Conservation (phyloP, 2,888 invertebrate genomes). For the Drosophila ochracea region DNA sequence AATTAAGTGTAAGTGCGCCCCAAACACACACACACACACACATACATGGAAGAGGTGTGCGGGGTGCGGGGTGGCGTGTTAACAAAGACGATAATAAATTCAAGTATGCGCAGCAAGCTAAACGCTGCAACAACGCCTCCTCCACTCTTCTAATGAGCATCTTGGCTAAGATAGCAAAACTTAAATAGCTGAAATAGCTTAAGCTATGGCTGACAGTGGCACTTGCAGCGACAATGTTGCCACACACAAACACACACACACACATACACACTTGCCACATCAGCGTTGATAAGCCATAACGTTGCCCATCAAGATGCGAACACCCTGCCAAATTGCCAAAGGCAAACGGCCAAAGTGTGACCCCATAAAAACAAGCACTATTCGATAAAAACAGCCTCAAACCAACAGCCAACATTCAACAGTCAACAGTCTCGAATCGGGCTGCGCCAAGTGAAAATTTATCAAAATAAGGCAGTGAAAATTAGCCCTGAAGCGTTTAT, state of each 20-base stretch:
- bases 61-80: background rate
- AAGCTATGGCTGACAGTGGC: slow-evolving; percentile 10
- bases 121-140: slow-evolving; percentile 34
- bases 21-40: slow-evolving; percentile 14
- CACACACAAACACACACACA: slow-evolving; percentile 34
- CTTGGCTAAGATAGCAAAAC: slow-evolving; percentile 51
- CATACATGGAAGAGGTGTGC: background rate
- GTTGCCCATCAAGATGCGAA: slow-evolving; percentile 27
- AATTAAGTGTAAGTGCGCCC: slow-evolving; percentile 76
- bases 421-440: background rate
- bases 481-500: background rate
- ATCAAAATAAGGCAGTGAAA: background rate
- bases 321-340: slow-evolving; percentile 18
- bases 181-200: slow-evolving; percentile 25
- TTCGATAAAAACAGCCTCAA: slow-evolving; percentile 4
- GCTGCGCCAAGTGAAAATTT: background rate
- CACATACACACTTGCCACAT: slow-evolving; percentile 10
- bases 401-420: background rate
- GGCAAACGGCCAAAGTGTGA: slow-evolving; percentile 4
- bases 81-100: slow-evolving; percentile 54
- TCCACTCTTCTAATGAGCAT: slow-evolving; percentile 42
- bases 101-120: slow-evolving; percentile 40
- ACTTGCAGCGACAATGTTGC: slow-evolving; percentile 35
- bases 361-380: slow-evolving; percentile 1
- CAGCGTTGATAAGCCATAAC: slow-evolving; percentile 25